Percentiles rank a stretch among this genome's conserved stretches.
Evolutionary conservation across 2,113 vertebrate species (phyloP).

Genomic region (Triplophysa rosa): DNA sequence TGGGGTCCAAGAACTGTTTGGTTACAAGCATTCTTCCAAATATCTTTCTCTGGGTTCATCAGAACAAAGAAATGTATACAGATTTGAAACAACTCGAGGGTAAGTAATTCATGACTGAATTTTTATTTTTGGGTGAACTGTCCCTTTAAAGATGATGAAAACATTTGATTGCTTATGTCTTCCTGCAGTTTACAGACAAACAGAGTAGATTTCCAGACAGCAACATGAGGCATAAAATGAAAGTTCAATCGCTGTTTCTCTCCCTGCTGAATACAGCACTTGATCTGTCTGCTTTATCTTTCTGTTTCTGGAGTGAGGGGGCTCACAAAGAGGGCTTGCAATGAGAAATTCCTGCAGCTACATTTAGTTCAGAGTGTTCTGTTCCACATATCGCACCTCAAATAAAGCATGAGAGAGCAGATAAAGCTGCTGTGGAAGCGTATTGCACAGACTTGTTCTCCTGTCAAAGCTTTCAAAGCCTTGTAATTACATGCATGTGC

Average conservation of each 20-base stretch:
- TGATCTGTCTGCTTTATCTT: neutral
- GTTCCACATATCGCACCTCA: conserved; percentile 25
- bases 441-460: conserved; percentile 1
- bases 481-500: neutral
- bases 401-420: conserved; percentile 32
- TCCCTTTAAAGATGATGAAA: too few species aligned
- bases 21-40: too few species aligned
- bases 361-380: conserved; percentile 30
- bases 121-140: too few species aligned
- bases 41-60: too few species aligned
- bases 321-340: too few species aligned
- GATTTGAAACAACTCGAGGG: too few species aligned
- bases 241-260: neutral
- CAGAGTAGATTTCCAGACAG: neutral
- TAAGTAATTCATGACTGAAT: too few species aligned
- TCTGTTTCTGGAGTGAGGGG: neutral
- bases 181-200: neutral
- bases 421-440: neutral
- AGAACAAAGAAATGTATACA: too few species aligned
- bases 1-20: too few species aligned
- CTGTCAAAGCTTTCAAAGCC: conserved; percentile 4
- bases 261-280: neutral
- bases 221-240: neutral
- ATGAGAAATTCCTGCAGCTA: conserved; percentile 21
- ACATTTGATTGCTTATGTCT: neutral